These are phyloP conservation scores for Epsilonema sp. DNA, from an alignment of 2,888 invertebrate genomes.

Conservation along the genomic window DNA sequence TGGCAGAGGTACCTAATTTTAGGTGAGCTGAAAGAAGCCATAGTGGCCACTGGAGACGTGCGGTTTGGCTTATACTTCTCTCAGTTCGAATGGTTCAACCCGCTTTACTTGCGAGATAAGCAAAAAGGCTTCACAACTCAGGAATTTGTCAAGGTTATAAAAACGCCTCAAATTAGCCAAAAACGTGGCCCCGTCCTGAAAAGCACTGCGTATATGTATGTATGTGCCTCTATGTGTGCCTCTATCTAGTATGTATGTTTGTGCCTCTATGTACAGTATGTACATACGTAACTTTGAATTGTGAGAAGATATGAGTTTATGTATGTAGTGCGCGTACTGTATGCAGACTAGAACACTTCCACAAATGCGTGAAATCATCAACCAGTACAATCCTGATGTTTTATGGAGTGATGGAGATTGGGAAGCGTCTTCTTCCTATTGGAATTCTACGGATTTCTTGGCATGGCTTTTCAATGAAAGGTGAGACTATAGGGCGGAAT, in stretches of 20 bases:
- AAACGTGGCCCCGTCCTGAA: too few relatives aligned
- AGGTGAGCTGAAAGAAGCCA: constrained; percentile 13
- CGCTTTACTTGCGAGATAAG: constrained; percentile 18
- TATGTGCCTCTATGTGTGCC: too few relatives aligned
- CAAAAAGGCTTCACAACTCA: constrained; percentile 11
- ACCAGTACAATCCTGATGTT: constrained; percentile 28
- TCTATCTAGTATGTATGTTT: too few relatives aligned
- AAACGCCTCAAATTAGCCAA: too few relatives aligned
- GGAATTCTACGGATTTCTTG: constrained; percentile 32
- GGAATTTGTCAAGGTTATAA: too few relatives aligned
- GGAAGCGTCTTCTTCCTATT: constrained; percentile 25
- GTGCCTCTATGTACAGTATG: too few relatives aligned
- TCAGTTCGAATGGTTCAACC: constrained; percentile 26
- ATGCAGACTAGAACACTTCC: constrained; percentile 27
- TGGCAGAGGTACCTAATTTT: too few relatives aligned
- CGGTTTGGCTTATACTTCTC: constrained; percentile 28
- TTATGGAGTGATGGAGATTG: constrained; percentile 31
- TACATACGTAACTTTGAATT: too few relatives aligned
- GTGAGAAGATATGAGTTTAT: neutral
- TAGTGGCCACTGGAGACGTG: constrained; percentile 11
- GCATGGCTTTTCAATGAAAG: constrained; percentile 36
- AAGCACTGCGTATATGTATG: too few relatives aligned
- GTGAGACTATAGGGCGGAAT: too few relatives aligned
- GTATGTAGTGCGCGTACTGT: too few relatives aligned
- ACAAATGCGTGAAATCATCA: constrained; percentile 48